Conservation (phyloP, 2,797 vertebrate genomes). For the Chelon auratus region DNA sequence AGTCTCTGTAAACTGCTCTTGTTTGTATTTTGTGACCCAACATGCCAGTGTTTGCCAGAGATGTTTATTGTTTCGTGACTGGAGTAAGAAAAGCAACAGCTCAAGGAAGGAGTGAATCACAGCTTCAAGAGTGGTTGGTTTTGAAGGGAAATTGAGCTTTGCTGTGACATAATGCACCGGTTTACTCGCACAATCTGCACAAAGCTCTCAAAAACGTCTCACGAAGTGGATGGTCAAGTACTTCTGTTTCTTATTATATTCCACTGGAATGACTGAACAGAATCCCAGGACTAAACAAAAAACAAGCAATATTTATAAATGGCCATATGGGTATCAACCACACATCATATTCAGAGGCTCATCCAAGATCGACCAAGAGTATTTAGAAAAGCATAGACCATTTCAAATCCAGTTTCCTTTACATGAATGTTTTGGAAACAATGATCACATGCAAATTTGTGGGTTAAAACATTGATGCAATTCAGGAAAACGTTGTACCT, state of each 20-base stretch:
- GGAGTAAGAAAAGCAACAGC: slow-evolving; percentile 62
- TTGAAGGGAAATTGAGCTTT: slow-evolving; percentile 53
- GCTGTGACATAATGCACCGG: slow-evolving; percentile 53
- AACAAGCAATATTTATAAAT: slow-evolving; percentile 1
- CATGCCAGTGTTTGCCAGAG: slow-evolving; percentile 53
- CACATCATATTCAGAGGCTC: neutral
- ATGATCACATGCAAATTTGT: too few relatives aligned
- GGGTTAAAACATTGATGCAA: too few relatives aligned
- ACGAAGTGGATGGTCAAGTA: slow-evolving; percentile 19
- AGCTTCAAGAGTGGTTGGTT: slow-evolving; percentile 64
- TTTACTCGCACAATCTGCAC: slow-evolving; percentile 48
- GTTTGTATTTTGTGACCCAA: slow-evolving; percentile 62
- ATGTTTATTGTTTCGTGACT: slow-evolving; percentile 71
- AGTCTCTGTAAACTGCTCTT: slow-evolving; percentile 48
- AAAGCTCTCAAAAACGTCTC: slow-evolving; percentile 19
- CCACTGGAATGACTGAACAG: neutral
- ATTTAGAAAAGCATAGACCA: neutral
- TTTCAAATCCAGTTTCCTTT: too few relatives aligned
- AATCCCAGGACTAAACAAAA: neutral
- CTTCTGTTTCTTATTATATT: slow-evolving; percentile 7
- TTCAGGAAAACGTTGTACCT: too few relatives aligned
- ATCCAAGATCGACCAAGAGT: neutral
- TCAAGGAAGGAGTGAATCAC: slow-evolving; percentile 76
- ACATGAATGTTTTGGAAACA: too few relatives aligned
- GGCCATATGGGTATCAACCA: neutral